Conservation (phyloP, 35 echinoderm and acorn worm species). For the Holothuria glaberrima region DNA sequence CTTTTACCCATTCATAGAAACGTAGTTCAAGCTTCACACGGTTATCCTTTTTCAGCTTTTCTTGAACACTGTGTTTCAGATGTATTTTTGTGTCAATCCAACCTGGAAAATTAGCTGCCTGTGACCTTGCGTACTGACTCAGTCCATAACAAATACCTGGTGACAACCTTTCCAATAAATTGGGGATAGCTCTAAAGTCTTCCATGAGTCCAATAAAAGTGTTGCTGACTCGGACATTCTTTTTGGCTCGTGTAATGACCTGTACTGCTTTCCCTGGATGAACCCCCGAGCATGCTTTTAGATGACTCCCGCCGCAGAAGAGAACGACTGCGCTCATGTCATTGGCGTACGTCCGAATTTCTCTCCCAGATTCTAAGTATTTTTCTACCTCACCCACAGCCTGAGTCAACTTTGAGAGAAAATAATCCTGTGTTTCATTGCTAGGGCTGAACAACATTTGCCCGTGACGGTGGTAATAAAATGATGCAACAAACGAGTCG, state of each 20-base stretch:
- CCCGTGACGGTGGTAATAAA: constrained; percentile 1
- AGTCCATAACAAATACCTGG: background rate
- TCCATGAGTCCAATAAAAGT: constrained; percentile 4
- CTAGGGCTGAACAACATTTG: background rate
- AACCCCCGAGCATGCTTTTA: background rate
- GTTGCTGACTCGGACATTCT: background rate
- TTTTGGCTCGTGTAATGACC: background rate
- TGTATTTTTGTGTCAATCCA: background rate
- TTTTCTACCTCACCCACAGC: background rate
- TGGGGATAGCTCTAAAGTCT: background rate
- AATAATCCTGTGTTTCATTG: background rate
- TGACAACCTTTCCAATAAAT: background rate
- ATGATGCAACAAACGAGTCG: background rate
- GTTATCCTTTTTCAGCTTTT: background rate
- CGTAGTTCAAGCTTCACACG: constrained; percentile 5
- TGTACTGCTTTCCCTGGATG: background rate
- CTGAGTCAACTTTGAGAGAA: background rate
- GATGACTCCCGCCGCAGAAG: constrained; percentile 6
- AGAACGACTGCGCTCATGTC: background rate
- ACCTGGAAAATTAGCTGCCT: background rate
- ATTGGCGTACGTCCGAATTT: constrained; percentile 13
- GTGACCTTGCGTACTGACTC: background rate
- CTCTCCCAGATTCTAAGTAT: background rate
- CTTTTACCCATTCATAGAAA: constrained; percentile 11
- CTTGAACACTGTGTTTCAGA: background rate